These are phyloP conservation scores for Amiota minor DNA, from an alignment of 2,888 invertebrate species.

Conservation along the genomic window DNA sequence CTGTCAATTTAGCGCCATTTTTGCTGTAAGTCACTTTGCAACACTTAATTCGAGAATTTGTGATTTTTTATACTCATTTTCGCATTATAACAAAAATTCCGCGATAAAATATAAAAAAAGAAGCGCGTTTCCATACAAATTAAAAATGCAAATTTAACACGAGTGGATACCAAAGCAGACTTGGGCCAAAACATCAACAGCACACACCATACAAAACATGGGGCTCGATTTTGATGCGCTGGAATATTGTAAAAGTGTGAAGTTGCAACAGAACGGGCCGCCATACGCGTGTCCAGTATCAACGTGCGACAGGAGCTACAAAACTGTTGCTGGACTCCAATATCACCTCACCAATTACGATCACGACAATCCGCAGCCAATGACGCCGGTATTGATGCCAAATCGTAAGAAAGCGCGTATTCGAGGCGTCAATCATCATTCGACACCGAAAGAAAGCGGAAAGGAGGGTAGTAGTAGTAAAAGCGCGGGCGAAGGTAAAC, in stretches of 20 bases:
- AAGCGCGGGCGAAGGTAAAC: conserved; percentile 43
- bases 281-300: conserved; percentile 90
- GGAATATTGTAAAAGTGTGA: conserved; percentile 87
- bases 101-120: conserved; percentile 2
- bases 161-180: conserved; percentile 36
- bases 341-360: conserved; percentile 90
- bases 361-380: conserved; percentile 84
- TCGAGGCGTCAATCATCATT: conserved; percentile 75
- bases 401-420: conserved; percentile 79
- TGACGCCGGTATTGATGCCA: conserved; percentile 78
- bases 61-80: conserved; percentile 22
- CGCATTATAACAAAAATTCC: conserved; percentile 16
- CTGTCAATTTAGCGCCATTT: conserved; percentile 25
- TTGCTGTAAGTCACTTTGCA: neutral
- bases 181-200: conserved; percentile 40
- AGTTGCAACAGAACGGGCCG: conserved; percentile 78
- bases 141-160: conserved; percentile 46
- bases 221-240: conserved; percentile 89
- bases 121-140: conserved; percentile 31
- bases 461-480: conserved; percentile 30
- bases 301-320: conserved; percentile 89
- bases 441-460: conserved; percentile 66
- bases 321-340: conserved; percentile 88
- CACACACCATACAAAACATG: conserved; percentile 74
- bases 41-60: conserved; percentile 14